These are phyloP conservation scores for Scaptomyza cyrtandrae DNA, from an alignment of 2,888 invertebrate genomes.

Conservation along the genomic window DNA sequence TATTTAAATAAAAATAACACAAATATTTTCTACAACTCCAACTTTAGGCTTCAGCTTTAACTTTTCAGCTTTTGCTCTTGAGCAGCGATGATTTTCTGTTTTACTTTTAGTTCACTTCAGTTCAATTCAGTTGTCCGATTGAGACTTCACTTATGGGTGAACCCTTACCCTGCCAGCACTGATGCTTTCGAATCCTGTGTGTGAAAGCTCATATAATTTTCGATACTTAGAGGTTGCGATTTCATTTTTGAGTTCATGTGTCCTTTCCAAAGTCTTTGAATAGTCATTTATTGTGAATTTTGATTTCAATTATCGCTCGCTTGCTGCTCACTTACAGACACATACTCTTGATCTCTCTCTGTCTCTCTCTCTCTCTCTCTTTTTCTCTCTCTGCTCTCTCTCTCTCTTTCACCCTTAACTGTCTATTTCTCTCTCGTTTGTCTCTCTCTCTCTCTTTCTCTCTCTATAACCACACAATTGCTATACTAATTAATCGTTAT, in stretches of 20 bases:
- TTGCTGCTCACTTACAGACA: conserved; percentile 49
- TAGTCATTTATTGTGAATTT: conserved; percentile 2
- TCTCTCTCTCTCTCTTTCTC: conserved; percentile 58
- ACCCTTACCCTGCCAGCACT: background rate
- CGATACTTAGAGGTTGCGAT: background rate
- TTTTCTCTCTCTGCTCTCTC: conserved; percentile 18
- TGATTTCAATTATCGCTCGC: conserved; percentile 27
- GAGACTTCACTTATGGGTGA: background rate
- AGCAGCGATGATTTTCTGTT: conserved; percentile 21
- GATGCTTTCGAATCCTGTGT: background rate
- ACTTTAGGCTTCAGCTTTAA: conserved; percentile 46
- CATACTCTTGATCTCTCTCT: conserved; percentile 41
- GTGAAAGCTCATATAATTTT: conserved; percentile 15
- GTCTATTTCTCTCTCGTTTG: conserved; percentile 58
- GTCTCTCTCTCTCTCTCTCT: conserved; percentile 33
- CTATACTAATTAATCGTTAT: conserved; percentile 48
- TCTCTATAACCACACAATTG: conserved; percentile 51
- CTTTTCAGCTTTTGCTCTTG: conserved; percentile 25
- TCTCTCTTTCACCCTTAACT: conserved; percentile 64
- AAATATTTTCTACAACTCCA: conserved; percentile 50
- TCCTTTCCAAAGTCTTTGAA: background rate
- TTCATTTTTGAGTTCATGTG: conserved; percentile 12
- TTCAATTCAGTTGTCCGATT: conserved; percentile 29
- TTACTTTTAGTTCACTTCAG: conserved; percentile 3
- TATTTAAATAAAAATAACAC: conserved; percentile 37